Conservation (phyloP, 1,140 invertebrate species). For the Papilio glaucus region DNA sequence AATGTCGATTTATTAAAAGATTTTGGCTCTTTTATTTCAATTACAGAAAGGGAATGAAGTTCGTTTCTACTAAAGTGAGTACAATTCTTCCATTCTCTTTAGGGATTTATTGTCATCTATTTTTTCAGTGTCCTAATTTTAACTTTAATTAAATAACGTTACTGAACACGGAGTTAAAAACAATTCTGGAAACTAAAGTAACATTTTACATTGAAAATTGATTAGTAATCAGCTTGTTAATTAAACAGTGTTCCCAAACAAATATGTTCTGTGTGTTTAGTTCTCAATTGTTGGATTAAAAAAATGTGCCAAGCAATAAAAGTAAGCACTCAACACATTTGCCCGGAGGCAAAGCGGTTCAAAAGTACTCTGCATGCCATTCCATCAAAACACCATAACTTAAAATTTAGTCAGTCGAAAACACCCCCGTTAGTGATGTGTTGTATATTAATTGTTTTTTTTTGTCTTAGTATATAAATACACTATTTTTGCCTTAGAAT, state of each 20-base stretch:
- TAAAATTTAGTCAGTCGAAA: slow-evolving; percentile 62
- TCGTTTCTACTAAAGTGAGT: neutral
- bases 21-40: slow-evolving; percentile 45
- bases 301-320: slow-evolving; percentile 52
- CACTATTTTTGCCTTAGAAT: neutral
- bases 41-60: neutral
- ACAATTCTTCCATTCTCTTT: neutral
- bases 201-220: too few species aligned
- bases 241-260: too few species aligned
- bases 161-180: too few species aligned
- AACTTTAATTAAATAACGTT: too few species aligned
- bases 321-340: slow-evolving; percentile 54
- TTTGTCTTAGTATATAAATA: neutral
- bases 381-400: slow-evolving; percentile 57
- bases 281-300: neutral
- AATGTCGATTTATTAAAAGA: slow-evolving; percentile 62
- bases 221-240: too few species aligned
- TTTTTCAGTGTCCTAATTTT: too few species aligned
- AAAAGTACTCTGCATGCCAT: slow-evolving; percentile 45
- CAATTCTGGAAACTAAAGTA: too few species aligned
- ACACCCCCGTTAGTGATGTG: slow-evolving; percentile 39
- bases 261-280: too few species aligned
- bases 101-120: too few species aligned
- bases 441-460: too few species aligned
- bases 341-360: slow-evolving; percentile 53